Evolutionary conservation across 2,888 invertebrate species (phyloP), one percentile per base, ranked within the genome.

Genomic region (Latrodectus hesperus): DNA sequence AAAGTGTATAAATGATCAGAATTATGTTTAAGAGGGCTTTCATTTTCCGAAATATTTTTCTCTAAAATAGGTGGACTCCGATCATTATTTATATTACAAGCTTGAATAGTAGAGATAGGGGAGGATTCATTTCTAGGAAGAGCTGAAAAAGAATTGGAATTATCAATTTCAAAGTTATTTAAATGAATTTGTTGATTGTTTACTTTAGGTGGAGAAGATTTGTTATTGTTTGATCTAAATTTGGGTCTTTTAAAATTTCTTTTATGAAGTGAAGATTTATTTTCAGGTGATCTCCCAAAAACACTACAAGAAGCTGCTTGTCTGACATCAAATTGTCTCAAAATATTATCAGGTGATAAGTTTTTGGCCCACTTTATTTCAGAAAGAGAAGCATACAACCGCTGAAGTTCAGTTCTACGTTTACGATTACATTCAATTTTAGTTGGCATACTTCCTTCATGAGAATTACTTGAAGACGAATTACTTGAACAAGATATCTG

Each of bases 301-400:
- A 60, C 22, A 49, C 81, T 77, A 52, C 76, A 76, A 6, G 86
- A 81, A n/a, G 86, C 77, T 38, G 76, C 77, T 60, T 87, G 86
- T 10, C 86, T 76, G 11, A 77, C 55, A 55, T 77, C 65, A 16
- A 81, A 17, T 14, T 87, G 81, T 16, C 60, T 64, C 22, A 87
- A 67, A 76, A 87, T 87, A 76, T 87, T 87, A 55, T 87, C 86
- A 16, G 86, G 86, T 53, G 83, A 83, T 71, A 88, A 79, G 51
- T 84, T 83, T 64, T 88, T 83, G 16, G 88, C 83, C 83, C 88
- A 88, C 65, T 79, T 70, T 16, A 88, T 88, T 65, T 79, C 88
- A 65, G 79, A 75, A 9, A 84, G 71, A 53, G 88, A 83, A 17
- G 74, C 79, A 55, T 84, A 88, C 26, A 88, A 38, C 53, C 79